These are phyloP conservation scores for Arenaria interpres DNA, from an alignment of 2,113 vertebrate genomes.

Conservation along the genomic window DNA sequence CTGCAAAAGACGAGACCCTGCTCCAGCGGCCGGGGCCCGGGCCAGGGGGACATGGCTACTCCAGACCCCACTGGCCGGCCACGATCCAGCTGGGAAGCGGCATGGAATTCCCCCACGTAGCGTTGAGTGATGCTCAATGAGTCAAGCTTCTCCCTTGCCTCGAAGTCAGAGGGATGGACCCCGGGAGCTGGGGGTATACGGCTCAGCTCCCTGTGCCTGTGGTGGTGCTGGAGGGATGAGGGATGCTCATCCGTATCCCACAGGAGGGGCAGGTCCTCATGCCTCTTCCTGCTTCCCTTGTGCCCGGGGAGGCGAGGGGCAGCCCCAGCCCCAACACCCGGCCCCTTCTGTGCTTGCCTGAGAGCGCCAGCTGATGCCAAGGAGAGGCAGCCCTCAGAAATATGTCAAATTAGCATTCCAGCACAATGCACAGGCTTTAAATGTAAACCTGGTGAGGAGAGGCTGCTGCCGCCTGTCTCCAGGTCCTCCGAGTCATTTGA, in stretches of 20 bases:
- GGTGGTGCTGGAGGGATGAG: accelerated
- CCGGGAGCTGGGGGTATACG: accelerated
- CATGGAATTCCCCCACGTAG: accelerated
- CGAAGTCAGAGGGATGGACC: background rate
- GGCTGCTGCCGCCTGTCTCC: background rate
- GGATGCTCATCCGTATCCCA: accelerated
- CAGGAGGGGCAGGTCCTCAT: background rate
- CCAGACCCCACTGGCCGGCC: background rate
- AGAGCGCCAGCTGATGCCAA: accelerated
- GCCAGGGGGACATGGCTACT: background rate
- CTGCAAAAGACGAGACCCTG: background rate
- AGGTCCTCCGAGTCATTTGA: background rate
- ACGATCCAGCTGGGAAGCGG: background rate
- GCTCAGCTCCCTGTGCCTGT: background rate
- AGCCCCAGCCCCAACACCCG: background rate
- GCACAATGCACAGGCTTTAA: background rate
- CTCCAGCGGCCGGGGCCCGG: accelerated
- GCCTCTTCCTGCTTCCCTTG: accelerated
- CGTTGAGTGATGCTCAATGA: accelerated
- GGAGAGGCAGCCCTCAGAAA: background rate
- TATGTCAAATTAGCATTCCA: background rate
- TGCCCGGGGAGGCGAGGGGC: background rate
- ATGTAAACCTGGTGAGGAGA: background rate
- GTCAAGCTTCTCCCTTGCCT: too few species aligned
- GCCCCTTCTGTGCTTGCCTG: background rate